Percentiles rank a stretch among this genome's conserved stretches.
Evolutionary conservation across 2,113 vertebrate genomes (phyloP).

Genomic region (Apeltes quadracus): DNA sequence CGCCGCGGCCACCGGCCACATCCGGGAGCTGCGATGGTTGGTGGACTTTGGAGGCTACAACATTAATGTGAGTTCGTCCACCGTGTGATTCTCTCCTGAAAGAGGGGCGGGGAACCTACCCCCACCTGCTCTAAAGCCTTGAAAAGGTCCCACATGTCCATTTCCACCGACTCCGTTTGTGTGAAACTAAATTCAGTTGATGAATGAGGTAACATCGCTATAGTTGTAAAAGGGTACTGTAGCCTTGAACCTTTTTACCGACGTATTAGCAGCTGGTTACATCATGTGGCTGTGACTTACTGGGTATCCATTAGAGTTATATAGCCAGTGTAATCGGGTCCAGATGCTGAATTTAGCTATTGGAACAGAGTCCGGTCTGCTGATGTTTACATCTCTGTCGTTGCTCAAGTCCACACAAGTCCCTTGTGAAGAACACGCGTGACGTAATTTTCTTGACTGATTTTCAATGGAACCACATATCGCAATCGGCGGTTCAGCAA

Average conservation of each 20-base stretch:
- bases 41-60: conserved; percentile 72
- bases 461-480: not conserved
- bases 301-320: conserved; percentile 57
- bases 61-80: conserved; percentile 74
- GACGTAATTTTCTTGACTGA: not conserved
- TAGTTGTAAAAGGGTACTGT: conserved; percentile 43
- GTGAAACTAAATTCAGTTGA: conserved; percentile 14
- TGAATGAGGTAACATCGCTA: conserved; percentile 44
- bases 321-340: conserved; percentile 62
- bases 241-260: conserved; percentile 28
- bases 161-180: not conserved
- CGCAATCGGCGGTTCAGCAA: conserved; percentile 1
- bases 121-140: conserved; percentile 10
- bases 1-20: conserved; percentile 83
- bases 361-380: conserved; percentile 4
- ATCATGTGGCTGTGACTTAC: conserved; percentile 57
- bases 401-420: conserved; percentile 34
- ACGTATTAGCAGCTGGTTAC: conserved; percentile 55
- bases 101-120: not conserved
- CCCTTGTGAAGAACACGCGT: conserved; percentile 34
- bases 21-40: conserved; percentile 78
- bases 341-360: conserved; percentile 60
- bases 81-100: not conserved
- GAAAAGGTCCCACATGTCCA: conserved; percentile 23
- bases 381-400: not conserved